Percentiles rank a stretch among this genome's conserved stretches.
phyloP scores from a whole-genome alignment of 1,140 invertebrate genomes.

The Zaprionus ornatus region DNA sequence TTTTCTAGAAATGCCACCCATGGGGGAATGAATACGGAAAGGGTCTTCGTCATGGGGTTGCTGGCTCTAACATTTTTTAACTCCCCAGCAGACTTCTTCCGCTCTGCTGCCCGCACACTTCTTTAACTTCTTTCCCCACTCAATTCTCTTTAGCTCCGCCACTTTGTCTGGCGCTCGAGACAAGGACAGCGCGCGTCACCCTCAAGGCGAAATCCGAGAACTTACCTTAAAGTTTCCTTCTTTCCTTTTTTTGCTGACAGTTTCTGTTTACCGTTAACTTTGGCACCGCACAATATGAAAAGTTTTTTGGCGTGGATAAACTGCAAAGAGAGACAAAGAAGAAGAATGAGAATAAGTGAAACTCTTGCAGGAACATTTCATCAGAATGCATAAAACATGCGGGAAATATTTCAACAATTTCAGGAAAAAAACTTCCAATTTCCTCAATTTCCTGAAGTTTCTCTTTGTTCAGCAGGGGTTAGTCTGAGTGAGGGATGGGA shows the following conservation, averaged over 20 bases:
- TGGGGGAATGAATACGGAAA: background rate
- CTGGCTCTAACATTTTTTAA: background rate
- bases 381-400: background rate
- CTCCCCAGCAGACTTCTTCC: background rate
- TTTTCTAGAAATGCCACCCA: background rate
- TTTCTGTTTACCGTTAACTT: constrained; percentile 26
- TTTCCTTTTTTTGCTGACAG: background rate
- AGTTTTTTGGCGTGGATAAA: background rate
- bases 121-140: background rate
- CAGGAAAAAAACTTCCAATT: background rate
- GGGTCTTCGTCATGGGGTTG: background rate
- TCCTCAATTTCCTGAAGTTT: background rate
- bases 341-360: background rate
- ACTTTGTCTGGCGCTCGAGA: constrained; percentile 6
- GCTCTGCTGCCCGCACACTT: background rate
- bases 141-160: background rate
- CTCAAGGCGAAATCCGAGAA: constrained; percentile 8
- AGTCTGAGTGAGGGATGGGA: background rate
- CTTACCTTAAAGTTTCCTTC: constrained; percentile 43
- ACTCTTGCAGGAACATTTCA: constrained; percentile 7
- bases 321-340: constrained; percentile 16
- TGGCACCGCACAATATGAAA: constrained; percentile 19
- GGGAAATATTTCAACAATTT: background rate
- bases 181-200: background rate
- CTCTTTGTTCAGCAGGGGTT: background rate